Evolutionary conservation across 2,888 invertebrate species (phyloP), one percentile per base, ranked within the genome.

Genomic region (Drepana falcataria): DNA sequence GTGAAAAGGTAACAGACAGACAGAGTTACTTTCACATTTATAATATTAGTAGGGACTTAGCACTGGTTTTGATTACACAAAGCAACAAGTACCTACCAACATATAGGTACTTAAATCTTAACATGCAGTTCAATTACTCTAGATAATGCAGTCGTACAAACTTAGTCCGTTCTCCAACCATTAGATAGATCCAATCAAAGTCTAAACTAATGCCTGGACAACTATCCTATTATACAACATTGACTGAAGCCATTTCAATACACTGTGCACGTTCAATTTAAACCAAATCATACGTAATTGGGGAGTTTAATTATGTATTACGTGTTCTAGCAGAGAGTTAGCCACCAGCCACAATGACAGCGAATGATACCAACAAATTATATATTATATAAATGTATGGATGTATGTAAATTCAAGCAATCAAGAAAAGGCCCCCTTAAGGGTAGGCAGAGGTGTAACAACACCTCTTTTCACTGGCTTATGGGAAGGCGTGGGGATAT

Each of bases 221-320:
- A 51, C 33, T 9, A 2, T 44, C 44, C 44, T 44, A 44, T 44
- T 44, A 44, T 44, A 44, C 41, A 7, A 41, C 44, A 44, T 44
- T 44, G 44, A 44, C 44, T 44, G 44, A 0, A 44, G 44, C 44
- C 54, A 54, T 48, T 52, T 56, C 64, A 60, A 60, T 53, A 79
- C 64, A 66, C 78, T 66, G 58, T 34, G 62, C 79, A 77, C 76
- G 73, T 73, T 60, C 73, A 70, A 72, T 77, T 71, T 66, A 65
- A 65, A 71, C 69, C 75, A 72, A 81, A 79, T 77, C 75, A 72
- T 71, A 74, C 71, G 74, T 79, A 83, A 83, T 83, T 80, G 79
- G 77, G 77, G 71, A 66, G 59, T 61, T 66, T 66, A 69, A 71
- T 37, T 49, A 37, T n/a, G 49, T 40, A 37, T 51, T 44, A 33